phyloP scores from a whole-genome alignment of 2,888 invertebrate species.

The Rhopalosiphum nymphaeae region DNA sequence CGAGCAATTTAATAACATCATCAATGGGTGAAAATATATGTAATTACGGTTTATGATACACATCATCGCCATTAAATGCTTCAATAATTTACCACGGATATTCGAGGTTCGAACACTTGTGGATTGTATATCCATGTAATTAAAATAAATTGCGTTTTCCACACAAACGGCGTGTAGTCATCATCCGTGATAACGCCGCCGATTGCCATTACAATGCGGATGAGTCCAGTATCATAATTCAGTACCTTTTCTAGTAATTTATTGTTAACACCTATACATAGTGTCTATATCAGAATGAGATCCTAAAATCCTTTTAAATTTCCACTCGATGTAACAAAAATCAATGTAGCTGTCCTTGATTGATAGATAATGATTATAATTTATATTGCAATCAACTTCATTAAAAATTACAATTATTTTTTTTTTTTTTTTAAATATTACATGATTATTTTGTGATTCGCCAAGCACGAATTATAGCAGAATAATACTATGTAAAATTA shows the following conservation, averaged over 20 bases:
- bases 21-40: constrained; percentile 18
- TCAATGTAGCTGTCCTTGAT: neutral
- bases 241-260: neutral
- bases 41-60: constrained; percentile 31
- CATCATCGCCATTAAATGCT: constrained; percentile 25
- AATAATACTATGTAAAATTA: neutral
- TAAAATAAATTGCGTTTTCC: constrained; percentile 20
- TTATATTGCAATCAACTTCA: neutral
- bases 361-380: neutral
- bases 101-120: neutral
- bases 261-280: neutral
- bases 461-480: neutral
- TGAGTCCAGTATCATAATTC: neutral
- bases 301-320: neutral
- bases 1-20: constrained; percentile 29
- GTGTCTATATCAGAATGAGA: neutral
- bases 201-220: neutral
- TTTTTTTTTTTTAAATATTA: neutral
- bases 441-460: neutral
- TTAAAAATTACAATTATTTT: neutral
- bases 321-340: neutral
- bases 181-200: neutral
- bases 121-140: neutral
- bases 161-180: neutral
- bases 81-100: constrained; percentile 16